Base-by-base conservation (phyloP, 2,113 vertebrate species). In the Labeo catla region DNA sequence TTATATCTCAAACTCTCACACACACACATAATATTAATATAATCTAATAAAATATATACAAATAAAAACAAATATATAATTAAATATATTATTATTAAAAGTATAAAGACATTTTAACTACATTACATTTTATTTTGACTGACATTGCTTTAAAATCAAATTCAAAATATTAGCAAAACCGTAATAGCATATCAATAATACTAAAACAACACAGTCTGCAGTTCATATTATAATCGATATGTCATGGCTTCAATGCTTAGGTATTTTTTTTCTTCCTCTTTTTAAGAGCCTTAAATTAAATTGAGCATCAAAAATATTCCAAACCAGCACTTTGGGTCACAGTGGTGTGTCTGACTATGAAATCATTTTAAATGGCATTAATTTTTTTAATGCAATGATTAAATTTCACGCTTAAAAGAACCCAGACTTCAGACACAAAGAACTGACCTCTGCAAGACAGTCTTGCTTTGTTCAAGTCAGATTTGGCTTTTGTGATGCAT, bases 401-500 rank as follows among this genome's bases (percentile, higher is more conserved):
- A 80, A 63, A 61, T 80, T n/a, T 23, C 21, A 79, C 54, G 61
- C 52, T 80, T 7, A 19, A 54, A 19, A 28, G 19, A 78, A 61
- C 11, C 13, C 57, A 80, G 34, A 80, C 8, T 2, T 61, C 19
- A 61, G 21, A 61, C 57, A n/a, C 57, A 61, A 15, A 61, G 73
- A 76, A 52, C 73, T 8, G 47, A 52, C n/a, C 73, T 52, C 21
- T 76, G 47, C 47, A 50, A 76, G 43, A 34, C 47, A 76, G 8
- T 1, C 34, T 59, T 54, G 11, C 15, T 77, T 77, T 54, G 66
- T 70, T 54, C 3, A 52, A 39, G 43, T 70, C 34, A 36, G 34
- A 36, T 39, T 19, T 66, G 72, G 16, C 8, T 77, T 76, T 61
- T 28, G 9, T 49, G 21, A 61, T 70, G 88, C 84, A 5, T 74